phyloP scores from a whole-genome alignment of 2,797 vertebrate species.

The Coreius guichenoti region DNA sequence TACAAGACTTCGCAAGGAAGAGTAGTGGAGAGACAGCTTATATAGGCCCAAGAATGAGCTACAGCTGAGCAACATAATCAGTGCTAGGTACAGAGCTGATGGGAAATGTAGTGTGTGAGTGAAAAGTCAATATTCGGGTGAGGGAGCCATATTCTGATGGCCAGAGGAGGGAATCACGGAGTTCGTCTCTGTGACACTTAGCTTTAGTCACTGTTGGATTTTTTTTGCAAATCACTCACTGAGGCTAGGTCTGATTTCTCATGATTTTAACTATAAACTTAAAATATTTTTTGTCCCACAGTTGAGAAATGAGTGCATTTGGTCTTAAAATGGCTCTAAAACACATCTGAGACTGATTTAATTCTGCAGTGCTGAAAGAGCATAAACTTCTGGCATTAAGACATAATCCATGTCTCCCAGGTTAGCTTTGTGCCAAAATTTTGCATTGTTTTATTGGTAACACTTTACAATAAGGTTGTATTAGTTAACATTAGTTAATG shows the following conservation, averaged over 20 bases:
- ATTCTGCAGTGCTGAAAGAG: constrained; percentile 45
- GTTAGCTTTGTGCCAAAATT: constrained; percentile 38
- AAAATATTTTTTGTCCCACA: constrained; percentile 66
- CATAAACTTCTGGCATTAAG: constrained; percentile 57
- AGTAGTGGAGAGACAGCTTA: no score
- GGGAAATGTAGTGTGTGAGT: no score
- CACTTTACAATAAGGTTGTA: no score
- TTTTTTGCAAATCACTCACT: constrained; percentile 67
- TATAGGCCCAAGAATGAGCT: no score
- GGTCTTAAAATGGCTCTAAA: constrained; percentile 56
- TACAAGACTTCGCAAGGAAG: no score
- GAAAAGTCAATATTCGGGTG: no score
- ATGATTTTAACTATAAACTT: constrained; percentile 65
- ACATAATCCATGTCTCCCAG: constrained; percentile 47
- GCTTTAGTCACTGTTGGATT: constrained; percentile 49
- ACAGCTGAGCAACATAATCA: no score
- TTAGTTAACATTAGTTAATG: no score
- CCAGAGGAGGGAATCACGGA: no score
- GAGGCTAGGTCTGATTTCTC: constrained; percentile 69
- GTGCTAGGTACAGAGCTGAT: no score
- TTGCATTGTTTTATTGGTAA: constrained; percentile 41
- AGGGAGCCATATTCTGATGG: no score
- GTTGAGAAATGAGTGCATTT: constrained; percentile 67
- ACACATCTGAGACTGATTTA: constrained; percentile 55
- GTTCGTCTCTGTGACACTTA: constrained; percentile 45